phyloP scores from a whole-genome alignment of 2,888 invertebrate species.

The Pristionchus arcanus region DNA sequence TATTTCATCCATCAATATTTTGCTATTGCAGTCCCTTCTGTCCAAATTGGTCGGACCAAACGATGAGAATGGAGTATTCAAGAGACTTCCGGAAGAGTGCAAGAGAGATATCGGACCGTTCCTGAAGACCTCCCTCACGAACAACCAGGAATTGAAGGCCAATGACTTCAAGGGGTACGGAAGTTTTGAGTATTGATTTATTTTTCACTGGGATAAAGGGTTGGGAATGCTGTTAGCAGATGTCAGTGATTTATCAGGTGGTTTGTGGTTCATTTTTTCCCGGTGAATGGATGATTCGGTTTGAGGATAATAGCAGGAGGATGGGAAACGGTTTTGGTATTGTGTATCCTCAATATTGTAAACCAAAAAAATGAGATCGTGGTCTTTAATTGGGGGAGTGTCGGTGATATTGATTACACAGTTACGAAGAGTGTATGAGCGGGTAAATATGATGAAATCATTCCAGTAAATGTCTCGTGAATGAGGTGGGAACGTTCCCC shows the following conservation, averaged over 20 bases:
- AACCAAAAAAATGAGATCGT: too few species aligned
- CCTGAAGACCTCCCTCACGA: conserved; percentile 5
- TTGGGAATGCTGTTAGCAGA: not conserved
- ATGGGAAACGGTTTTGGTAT: not conserved
- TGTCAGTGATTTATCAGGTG: not conserved
- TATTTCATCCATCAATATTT: too few species aligned
- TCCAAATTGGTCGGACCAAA: not conserved
- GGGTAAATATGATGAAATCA: not conserved
- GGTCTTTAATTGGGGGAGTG: too few species aligned
- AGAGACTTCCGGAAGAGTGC: conserved; percentile 51
- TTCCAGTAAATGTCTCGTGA: not conserved
- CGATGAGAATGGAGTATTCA: conserved; percentile 8
- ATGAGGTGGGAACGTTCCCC: conserved; percentile 12
- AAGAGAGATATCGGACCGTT: conserved; percentile 51
- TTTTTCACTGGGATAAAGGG: not conserved
- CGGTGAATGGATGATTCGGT: too few species aligned
- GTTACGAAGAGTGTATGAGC: not conserved
- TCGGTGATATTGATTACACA: not conserved
- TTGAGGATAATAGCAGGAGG: not conserved
- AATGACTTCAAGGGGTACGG: conserved; percentile 37
- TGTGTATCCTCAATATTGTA: too few species aligned
- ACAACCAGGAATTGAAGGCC: conserved; percentile 29
- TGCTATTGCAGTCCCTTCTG: conserved; percentile 3
- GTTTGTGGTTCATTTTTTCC: too few species aligned
- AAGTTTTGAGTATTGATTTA: not conserved